These are phyloP conservation scores for Dermatemys mawii DNA, from an alignment of 2,113 vertebrate genomes.

Conservation along the genomic window DNA sequence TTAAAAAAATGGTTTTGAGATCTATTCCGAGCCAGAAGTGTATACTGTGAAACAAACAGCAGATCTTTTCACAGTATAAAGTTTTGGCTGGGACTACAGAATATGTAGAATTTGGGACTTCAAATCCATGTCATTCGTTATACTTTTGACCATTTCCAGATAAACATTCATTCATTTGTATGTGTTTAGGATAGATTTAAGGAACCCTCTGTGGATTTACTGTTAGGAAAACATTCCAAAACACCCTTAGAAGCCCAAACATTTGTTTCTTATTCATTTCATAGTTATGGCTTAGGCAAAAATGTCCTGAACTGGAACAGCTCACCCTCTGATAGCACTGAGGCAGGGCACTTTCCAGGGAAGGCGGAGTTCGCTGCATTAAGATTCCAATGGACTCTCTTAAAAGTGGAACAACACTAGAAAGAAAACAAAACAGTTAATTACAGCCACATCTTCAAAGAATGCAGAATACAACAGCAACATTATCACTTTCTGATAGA, in stretches of 20 bases:
- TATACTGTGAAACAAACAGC: background rate
- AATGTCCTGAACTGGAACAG: background rate
- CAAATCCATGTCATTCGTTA: background rate
- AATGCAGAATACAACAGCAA: background rate
- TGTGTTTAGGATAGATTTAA: background rate
- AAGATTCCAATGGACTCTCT: conserved; percentile 95
- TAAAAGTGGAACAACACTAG: conserved; percentile 94
- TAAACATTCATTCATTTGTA: background rate
- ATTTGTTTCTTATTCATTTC: background rate
- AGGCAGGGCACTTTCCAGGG: conserved; percentile 88
- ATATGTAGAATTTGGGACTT: background rate
- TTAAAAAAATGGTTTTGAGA: too few species aligned
- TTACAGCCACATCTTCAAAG: background rate
- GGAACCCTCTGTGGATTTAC: background rate
- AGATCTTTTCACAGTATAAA: background rate
- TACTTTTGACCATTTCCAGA: background rate
- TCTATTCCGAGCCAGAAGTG: background rate
- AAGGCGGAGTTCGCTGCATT: conserved; percentile 95
- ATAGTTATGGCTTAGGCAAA: background rate
- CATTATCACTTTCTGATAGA: background rate
- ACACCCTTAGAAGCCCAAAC: background rate
- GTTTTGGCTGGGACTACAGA: background rate
- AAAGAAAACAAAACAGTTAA: conserved; percentile 23
- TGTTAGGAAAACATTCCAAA: background rate
- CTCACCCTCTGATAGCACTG: conserved; percentile 97